Evolutionary conservation across 2,113 vertebrate species (phyloP).

Genomic region (human): GRCh38 chr5:149471001-149471500

Average conservation of each 20-base stretch:
- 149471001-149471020: not conserved
- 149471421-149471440: not conserved
- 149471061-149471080: not conserved
- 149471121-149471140: not conserved
- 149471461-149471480: not conserved
- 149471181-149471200: not conserved
- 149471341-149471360: rapidly evolving
- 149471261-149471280: not conserved
- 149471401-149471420: not conserved
- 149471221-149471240: not conserved
- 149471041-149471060: not conserved
- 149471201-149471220: not conserved
- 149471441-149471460: not conserved
- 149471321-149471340: not conserved
- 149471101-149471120: not conserved
- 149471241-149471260: not conserved
- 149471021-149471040: rapidly evolving
- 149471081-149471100: not conserved
- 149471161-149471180: not conserved
- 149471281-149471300: not conserved
- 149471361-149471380: not conserved
- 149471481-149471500: rapidly evolving
- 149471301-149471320: not conserved
- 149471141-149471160: not conserved
- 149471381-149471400: not conserved